phyloP scores from a whole-genome alignment of 2,797 vertebrate genomes.

The Balearica regulorum region DNA sequence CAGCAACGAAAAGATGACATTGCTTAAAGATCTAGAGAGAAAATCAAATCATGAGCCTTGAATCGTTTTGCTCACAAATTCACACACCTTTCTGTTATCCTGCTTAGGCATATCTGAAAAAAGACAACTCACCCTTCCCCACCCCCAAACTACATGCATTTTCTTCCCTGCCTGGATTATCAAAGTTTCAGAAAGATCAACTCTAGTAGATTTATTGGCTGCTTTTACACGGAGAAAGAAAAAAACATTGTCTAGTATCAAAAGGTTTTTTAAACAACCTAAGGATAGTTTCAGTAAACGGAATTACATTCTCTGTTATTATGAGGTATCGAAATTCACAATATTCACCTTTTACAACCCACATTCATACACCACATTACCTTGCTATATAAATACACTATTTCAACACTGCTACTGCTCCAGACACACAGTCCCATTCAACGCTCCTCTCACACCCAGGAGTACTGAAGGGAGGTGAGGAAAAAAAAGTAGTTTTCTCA shows the following conservation, averaged over 20 bases:
- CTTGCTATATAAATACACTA: accelerated
- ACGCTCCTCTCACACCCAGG: not conserved
- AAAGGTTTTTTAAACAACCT: not conserved
- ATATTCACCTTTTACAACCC: not conserved
- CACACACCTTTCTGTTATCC: not conserved
- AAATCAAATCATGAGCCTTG: not conserved
- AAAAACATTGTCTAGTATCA: not conserved
- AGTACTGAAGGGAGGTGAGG: not conserved
- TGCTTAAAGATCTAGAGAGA: not conserved
- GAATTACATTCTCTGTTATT: not conserved
- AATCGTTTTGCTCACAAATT: not conserved
- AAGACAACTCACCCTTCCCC: not conserved
- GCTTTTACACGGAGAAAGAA: not conserved
- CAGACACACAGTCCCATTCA: not conserved
- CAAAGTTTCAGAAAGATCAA: not conserved
- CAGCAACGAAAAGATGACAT: not conserved
- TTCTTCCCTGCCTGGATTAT: not conserved
- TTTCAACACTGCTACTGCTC: not conserved
- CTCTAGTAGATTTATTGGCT: not conserved
- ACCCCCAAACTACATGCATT: not conserved
- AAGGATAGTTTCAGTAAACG: not conserved
- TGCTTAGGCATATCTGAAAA: not conserved
- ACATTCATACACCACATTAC: not conserved
- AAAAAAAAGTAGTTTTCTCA: not conserved
- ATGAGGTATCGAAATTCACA: not conserved